Conservation (phyloP, 1,140 invertebrate genomes). For the Listronotus bonariensis region DNA sequence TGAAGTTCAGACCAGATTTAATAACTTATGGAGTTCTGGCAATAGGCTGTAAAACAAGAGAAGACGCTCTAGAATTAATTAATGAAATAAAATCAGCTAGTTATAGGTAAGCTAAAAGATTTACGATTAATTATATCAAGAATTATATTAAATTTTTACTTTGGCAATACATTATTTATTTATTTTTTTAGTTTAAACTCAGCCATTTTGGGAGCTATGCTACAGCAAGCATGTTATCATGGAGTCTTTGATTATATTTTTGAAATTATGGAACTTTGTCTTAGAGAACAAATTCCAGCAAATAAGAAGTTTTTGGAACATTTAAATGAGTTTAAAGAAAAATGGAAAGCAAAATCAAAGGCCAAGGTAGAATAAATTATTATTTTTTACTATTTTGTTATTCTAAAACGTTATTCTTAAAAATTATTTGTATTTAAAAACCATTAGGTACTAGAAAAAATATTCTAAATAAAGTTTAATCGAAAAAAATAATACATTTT, state of each 20-base stretch:
- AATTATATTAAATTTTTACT: too few species aligned
- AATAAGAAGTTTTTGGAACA: conserved; percentile 62
- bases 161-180: too few species aligned
- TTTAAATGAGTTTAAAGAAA: conserved; percentile 61
- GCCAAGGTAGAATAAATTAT: conserved; percentile 54
- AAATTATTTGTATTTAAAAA: too few species aligned
- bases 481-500: too few species aligned
- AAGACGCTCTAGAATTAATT: conserved; percentile 67
- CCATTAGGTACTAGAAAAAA: too few species aligned
- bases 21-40: conserved; percentile 87
- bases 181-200: conserved; percentile 68
- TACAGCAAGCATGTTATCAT: conserved; percentile 63
- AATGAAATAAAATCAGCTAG: conserved; percentile 69
- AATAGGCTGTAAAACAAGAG: conserved; percentile 68
- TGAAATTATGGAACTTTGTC: conserved; percentile 69
- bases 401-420: too few species aligned
- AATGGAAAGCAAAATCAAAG: conserved; percentile 56
- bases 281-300: conserved; percentile 63
- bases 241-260: conserved; percentile 68
- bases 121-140: too few species aligned
- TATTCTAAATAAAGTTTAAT: too few species aligned
- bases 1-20: conserved; percentile 70
- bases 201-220: conserved; percentile 71
- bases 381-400: too few species aligned
- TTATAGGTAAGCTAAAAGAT: conserved; percentile 61